Percentiles rank a stretch among this genome's conserved stretches.
phyloP scores from a whole-genome alignment of 2,797 vertebrate genomes.

The Tokudaia muenninki region DNA sequence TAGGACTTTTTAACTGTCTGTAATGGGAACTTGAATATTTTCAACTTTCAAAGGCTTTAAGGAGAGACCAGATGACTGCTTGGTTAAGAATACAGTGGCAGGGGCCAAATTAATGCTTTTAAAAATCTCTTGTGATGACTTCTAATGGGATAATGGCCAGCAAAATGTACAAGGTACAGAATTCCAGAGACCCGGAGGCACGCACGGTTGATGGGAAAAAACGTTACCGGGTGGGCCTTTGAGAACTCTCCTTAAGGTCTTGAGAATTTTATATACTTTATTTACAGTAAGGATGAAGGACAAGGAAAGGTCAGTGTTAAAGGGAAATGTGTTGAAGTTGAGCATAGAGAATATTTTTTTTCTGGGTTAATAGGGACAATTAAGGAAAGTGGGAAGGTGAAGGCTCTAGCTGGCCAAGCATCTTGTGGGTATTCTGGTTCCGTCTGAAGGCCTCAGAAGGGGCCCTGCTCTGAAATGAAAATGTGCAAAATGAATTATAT shows the following conservation, averaged over 20 bases:
- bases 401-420: not conserved
- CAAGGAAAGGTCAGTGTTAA: not conserved
- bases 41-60: constrained; percentile 69
- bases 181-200: constrained; percentile 39
- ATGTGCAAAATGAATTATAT: not conserved
- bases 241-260: constrained; percentile 37
- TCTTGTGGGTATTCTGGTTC: not conserved
- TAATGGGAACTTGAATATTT: constrained; percentile 69
- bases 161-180: not conserved
- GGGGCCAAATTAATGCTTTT: constrained; percentile 52
- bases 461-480: not conserved
- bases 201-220: constrained; percentile 32
- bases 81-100: constrained; percentile 37
- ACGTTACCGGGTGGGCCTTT: not conserved
- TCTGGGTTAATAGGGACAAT: not conserved
- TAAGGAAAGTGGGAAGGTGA: not conserved
- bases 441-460: constrained; percentile 12
- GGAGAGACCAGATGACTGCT: constrained; percentile 53
- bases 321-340: constrained; percentile 16
- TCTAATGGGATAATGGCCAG: constrained; percentile 65
- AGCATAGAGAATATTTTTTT: constrained; percentile 23
- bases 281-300: not conserved
- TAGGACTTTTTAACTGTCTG: constrained; percentile 61
- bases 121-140: constrained; percentile 58
- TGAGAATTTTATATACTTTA: constrained; percentile 42